These are phyloP conservation scores for Triplophysa bombifrons DNA, from an alignment of 2,797 vertebrate genomes.

Conservation along the genomic window DNA sequence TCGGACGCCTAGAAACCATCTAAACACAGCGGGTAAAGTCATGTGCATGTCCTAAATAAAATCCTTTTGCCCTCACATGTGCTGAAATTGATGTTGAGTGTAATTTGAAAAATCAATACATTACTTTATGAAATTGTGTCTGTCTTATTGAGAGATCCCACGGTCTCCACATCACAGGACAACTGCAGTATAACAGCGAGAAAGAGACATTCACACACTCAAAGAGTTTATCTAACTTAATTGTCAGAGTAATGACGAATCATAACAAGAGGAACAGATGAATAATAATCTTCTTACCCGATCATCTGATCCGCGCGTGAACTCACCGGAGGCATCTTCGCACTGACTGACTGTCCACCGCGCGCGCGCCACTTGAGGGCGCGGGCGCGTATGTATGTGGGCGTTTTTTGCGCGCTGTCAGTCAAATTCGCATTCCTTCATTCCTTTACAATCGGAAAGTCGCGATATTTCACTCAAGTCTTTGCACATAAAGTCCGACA, in stretches of 20 bases:
- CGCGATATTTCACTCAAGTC: too few species aligned
- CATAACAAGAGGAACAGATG: too few species aligned
- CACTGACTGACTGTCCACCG: background rate
- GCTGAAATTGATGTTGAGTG: background rate
- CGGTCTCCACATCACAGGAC: constrained; percentile 73
- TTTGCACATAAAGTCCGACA: too few species aligned
- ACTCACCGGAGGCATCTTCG: constrained; percentile 52
- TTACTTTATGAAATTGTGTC: constrained; percentile 42
- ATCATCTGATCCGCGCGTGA: constrained; percentile 20
- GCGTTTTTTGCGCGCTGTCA: background rate
- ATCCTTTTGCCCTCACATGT: background rate
- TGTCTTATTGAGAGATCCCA: constrained; percentile 67
- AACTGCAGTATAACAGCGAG: constrained; percentile 57
- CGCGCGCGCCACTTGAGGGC: too few species aligned
- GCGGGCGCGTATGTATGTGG: too few species aligned
- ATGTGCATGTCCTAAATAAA: background rate
- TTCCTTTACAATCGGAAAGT: too few species aligned
- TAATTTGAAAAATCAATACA: background rate
- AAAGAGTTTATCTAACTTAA: background rate
- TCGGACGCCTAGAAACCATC: constrained; percentile 30
- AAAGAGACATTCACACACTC: background rate
- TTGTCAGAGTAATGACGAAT: background rate
- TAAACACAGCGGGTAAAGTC: background rate
- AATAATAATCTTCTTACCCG: constrained; percentile 37
- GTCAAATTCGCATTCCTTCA: background rate